Percentiles rank a stretch among this genome's conserved stretches.
These are phyloP conservation scores for Rhyacichthys aspro DNA, from an alignment of 2,797 vertebrate species.

Conservation along the genomic window DNA sequence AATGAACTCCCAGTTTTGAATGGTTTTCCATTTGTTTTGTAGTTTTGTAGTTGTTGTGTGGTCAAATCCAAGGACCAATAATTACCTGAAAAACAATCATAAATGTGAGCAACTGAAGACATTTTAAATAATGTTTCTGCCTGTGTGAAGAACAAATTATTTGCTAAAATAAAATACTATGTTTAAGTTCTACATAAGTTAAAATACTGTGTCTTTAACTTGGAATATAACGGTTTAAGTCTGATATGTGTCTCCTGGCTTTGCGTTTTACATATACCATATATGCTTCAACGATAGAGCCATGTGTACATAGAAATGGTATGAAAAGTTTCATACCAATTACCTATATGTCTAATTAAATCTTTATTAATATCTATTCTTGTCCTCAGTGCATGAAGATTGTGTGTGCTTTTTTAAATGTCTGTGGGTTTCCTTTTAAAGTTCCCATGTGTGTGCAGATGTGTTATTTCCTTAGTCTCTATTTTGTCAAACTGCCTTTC, in stretches of 20 bases:
- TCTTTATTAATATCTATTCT: too few species aligned
- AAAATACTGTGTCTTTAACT: too few species aligned
- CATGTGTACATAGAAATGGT: slow-evolving; percentile 13
- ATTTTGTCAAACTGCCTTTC: too few species aligned
- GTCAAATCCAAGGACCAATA: background rate
- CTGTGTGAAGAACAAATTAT: too few species aligned
- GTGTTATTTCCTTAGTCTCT: too few species aligned
- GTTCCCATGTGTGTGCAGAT: background rate
- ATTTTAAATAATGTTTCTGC: too few species aligned
- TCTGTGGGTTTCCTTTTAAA: slow-evolving; percentile 7
- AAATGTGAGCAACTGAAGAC: too few species aligned
- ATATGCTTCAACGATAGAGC: slow-evolving; percentile 4
- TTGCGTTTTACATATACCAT: background rate
- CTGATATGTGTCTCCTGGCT: too few species aligned
- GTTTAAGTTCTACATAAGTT: too few species aligned
- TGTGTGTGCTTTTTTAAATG: background rate
- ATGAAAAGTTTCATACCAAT: background rate
- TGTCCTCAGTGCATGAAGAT: background rate
- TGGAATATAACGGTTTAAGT: too few species aligned
- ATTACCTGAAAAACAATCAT: too few species aligned
- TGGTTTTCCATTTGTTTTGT: background rate
- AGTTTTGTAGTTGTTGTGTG: background rate
- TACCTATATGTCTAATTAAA: background rate
- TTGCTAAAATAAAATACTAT: too few species aligned
- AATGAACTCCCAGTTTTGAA: background rate